Evolutionary conservation across 2,888 invertebrate genomes (phyloP).

Genomic region (Mythimna vitellina): DNA sequence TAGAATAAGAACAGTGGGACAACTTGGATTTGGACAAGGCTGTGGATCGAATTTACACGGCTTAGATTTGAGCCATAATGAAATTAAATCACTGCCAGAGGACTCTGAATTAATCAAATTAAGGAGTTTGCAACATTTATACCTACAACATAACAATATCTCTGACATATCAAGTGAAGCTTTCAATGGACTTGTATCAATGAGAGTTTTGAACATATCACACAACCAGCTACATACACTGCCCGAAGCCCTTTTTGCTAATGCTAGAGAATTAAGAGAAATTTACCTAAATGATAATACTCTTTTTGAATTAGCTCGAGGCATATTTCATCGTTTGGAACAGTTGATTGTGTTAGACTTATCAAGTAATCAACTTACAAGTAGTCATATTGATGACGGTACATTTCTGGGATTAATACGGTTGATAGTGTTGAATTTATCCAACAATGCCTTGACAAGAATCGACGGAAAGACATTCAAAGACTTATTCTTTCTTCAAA

Average conservation of each 20-base stretch:
- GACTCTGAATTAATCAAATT: constrained; percentile 94
- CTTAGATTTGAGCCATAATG: constrained; percentile 95
- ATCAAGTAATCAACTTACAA: constrained; percentile 96
- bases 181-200: constrained; percentile 94
- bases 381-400: constrained; percentile 95
- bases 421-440: constrained; percentile 95
- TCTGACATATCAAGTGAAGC: constrained; percentile 95
- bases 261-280: constrained; percentile 95
- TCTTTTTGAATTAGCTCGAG: constrained; percentile 95
- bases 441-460: constrained; percentile 96
- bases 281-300: constrained; percentile 96
- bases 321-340: constrained; percentile 95
- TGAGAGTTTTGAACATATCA: constrained; percentile 96
- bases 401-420: constrained; percentile 96
- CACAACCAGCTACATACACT: constrained; percentile 95
- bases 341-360: constrained; percentile 96
- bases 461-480: constrained; percentile 96
- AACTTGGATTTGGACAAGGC: constrained; percentile 93
- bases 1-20: constrained; percentile 94
- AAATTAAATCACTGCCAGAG: constrained; percentile 93
- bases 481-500: constrained; percentile 96
- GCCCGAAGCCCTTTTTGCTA: constrained; percentile 95
- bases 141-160: constrained; percentile 96
- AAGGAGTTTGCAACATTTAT: constrained; percentile 94
- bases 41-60: constrained; percentile 93